Percentiles rank a stretch among this genome's conserved stretches.
phyloP scores from a whole-genome alignment of 2,888 invertebrate genomes.

The Hydrotaea diabolus region DNA sequence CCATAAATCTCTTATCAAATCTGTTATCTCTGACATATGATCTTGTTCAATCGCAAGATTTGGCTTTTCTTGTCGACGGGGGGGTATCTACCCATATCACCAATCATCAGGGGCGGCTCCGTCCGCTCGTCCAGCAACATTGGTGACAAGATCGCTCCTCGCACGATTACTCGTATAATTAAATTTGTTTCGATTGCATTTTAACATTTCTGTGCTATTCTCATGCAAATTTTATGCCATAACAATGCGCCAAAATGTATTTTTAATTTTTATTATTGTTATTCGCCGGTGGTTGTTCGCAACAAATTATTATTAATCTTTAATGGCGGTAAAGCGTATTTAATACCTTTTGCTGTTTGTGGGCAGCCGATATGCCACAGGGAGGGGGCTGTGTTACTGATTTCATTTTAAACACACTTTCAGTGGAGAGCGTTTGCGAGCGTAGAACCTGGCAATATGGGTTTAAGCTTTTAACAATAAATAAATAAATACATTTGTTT shows the following conservation, averaged over 20 bases:
- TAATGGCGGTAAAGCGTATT: slow-evolving; percentile 51
- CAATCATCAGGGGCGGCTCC: neutral
- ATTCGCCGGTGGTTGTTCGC: neutral
- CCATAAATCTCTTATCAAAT: slow-evolving; percentile 59
- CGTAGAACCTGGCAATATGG: neutral
- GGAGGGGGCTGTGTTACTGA: slow-evolving; percentile 9
- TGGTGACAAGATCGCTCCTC: slow-evolving; percentile 23
- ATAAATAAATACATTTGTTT: slow-evolving; percentile 5
- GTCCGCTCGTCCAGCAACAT: neutral
- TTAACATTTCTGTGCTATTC: slow-evolving; percentile 23
- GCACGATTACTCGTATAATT: slow-evolving; percentile 17
- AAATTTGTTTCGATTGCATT: slow-evolving; percentile 22
- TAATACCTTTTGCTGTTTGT: slow-evolving; percentile 29
- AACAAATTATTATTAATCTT: slow-evolving; percentile 63
- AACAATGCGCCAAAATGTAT: slow-evolving; percentile 9
- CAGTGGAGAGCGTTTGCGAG: neutral
- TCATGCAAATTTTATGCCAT: slow-evolving; percentile 24
- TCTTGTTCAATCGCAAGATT: slow-evolving; percentile 51
- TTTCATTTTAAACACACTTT: neutral
- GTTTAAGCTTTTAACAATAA: neutral
- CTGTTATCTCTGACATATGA: slow-evolving; percentile 61
- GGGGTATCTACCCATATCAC: too few species aligned
- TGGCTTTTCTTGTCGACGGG: neutral
- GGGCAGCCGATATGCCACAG: too few species aligned
- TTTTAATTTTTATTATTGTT: neutral